Evolutionary conservation across 2,888 invertebrate genomes (phyloP), one percentile per base, ranked within the genome.

Genomic region (Hymenopus coronatus): DNA sequence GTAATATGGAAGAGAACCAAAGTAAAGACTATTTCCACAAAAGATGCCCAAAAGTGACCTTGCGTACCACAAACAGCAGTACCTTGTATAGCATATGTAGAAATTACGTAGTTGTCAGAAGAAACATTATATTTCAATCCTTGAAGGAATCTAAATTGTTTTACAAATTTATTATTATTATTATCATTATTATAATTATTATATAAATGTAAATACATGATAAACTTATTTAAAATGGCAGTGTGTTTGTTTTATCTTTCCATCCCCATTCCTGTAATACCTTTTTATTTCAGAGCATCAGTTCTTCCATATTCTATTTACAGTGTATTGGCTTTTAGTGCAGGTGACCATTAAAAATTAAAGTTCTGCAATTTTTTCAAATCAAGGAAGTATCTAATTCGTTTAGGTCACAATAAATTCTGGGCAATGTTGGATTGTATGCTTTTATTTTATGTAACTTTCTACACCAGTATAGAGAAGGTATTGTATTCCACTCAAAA

Each of bases 11-110:
- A 25, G 54, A 70, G 54, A 70, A 70, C 25, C 54, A 70, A 70
- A 70, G 25, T 70, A 70, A 70, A 70, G 25, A 70, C 15, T 20
- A 70, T 20, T 40, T 70, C 15, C 89, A 91, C 90, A 90, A 90
- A 90, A 91, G 90, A 90, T 91, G 91, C 91, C 91, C 90, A 91
- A 92, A 93, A 93, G 93, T 93, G 93, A 93, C 93, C 93, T 93
- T 92, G 92, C 93, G 92, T 92, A 92, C 92, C 92, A 30, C 92
- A 92, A 93, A 92, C 92, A 92, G 92, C 92, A 93, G 93, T 93
- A 93, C 93, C 93, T 93, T 88, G 84, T 88, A 88, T 90, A 88
- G 84, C 91, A 92, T 92, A 92, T 92, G 91, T 92, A 92, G 91
- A 91, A 91, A 91, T 91, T 91, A 86, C 28, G n/a, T 92, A 92